Evolutionary conservation across 1,140 invertebrate genomes (phyloP), one percentile per base, ranked within the genome.

Genomic region (Cotesia vestalis): DNA sequence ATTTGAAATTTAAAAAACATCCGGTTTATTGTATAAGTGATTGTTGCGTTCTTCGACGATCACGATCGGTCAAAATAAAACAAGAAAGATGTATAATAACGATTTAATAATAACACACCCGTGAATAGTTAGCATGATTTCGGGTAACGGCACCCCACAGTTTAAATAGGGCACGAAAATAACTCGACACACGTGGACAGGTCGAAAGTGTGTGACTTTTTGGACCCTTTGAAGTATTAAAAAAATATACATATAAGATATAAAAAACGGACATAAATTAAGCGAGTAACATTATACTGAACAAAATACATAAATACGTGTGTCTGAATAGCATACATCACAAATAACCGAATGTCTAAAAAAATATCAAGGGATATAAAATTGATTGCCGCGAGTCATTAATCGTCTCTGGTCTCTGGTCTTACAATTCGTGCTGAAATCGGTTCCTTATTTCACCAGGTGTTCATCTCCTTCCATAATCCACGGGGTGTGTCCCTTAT

Each of bases 331-430:
- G 40, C 11, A 46, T 46, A 46, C 40, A 46, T 46, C 40, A 6
- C 40, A 46, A 46, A 46, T 46, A 46, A 46, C 40, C 40, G 40
- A 46, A 11, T 46, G 40, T 46, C 40, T 6, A 46, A 46, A 46
- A 46, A 46, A 46, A 51, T 57, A 62, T 66, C 66, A 34, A 27
- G 60, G 51, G 60, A 46, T 8, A 46, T 46, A 46, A 46, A 46
- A 46, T 46, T 46, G 40, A 46, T 46, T 11, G 40, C 40, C 40
- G 27, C 69, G 36, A 64, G 27, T 38, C 69, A 35, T 71, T 71
- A 66, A 71, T 71, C 60, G 61, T 71, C 62, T 71, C 52, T 66
- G 61, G 61, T 71, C 62, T 71, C 52, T 71, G 61, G 64, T 71
- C 61, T 71, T 71, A 17, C 60, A 17, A 11, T 46, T 40, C 55